phyloP scores from a whole-genome alignment of 2,113 vertebrate species.

The Pygoscelis adeliae region DNA sequence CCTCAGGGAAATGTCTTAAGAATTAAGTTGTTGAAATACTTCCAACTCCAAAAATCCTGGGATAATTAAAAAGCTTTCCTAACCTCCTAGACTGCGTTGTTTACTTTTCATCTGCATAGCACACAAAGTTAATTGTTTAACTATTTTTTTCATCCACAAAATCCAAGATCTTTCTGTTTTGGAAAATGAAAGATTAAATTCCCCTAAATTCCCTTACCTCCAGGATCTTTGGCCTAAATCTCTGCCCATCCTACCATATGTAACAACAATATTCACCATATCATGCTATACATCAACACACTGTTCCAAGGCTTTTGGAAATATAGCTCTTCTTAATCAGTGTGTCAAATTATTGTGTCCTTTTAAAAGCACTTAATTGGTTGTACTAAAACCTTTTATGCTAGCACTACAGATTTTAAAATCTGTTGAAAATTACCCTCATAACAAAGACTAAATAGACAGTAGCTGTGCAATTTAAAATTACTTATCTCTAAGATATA shows the following conservation, averaged over 20 bases:
- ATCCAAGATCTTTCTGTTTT: not conserved
- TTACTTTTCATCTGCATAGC: not conserved
- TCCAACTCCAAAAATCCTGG: not conserved
- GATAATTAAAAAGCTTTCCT: not conserved
- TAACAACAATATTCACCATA: not conserved
- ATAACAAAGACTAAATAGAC: not conserved
- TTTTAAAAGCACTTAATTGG: not conserved
- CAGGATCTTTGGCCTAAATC: not conserved
- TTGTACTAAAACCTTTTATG: not conserved
- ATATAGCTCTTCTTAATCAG: not conserved
- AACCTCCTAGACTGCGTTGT: accelerated
- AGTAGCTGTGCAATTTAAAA: not conserved
- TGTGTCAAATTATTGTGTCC: not conserved
- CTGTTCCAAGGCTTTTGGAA: not conserved
- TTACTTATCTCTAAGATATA: not conserved
- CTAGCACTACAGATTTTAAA: not conserved
- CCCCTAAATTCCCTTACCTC: not conserved
- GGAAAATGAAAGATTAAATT: not conserved
- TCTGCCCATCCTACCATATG: not conserved
- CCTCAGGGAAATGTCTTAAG: not conserved
- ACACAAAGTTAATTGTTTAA: not conserved
- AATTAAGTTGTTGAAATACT: not conserved
- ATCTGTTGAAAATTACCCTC: not conserved
- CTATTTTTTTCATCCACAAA: not conserved
- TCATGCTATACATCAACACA: not conserved